Base-by-base conservation (phyloP, 1,140 invertebrate genomes). In the Diachasmimorpha longicaudata region DNA sequence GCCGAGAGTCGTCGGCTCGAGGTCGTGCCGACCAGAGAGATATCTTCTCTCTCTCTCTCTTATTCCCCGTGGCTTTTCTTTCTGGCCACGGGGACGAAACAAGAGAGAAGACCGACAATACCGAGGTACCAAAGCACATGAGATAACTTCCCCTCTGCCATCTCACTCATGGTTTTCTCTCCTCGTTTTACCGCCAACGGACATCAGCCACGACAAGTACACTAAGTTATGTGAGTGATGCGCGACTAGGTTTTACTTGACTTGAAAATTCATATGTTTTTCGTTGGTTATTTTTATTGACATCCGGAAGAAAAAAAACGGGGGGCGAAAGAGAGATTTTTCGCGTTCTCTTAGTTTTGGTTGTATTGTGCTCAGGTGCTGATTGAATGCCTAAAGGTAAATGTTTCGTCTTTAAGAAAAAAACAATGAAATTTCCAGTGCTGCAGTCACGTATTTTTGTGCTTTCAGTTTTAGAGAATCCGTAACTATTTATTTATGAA, bases 1-100 rank as follows among this genome's bases (percentile, higher is more conserved):
- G 75, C 14, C 75, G 75, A 79, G 78, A 79, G 52, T 36, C 31
- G 69, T 70, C 55, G 69, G 72, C 67, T 72, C 78, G 76, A 81
- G 78, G 79, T 79, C 80, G 77, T 77, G 73, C 48, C 76, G 44
- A 44, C 66, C 42, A 72, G 67, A 69, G 68, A 80, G 70, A 76
- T 76, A 3, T 31, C 31, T 31, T 31, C 31, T 31, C 31, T 31
- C 31, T 31, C 55, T 76, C 19, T 69, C n/a, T 70, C 74, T 70
- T 58, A 68, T 55, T 67, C 48, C 25, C 63, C 36, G 31, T 68
- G 66, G 39, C 66, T 68, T 68, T 39, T 68, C 66, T 68, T 39
- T 63, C 48, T 55, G n/a, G 48, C 48, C 48, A 21, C 48, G 14
- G 58, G 58, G 21, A 25, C 58, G 16, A 63, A 63, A 63, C 58